Percentiles rank a stretch among this genome's conserved stretches.
These are phyloP conservation scores for Hydraecia micacea DNA, from an alignment of 2,888 invertebrate species.

Conservation along the genomic window DNA sequence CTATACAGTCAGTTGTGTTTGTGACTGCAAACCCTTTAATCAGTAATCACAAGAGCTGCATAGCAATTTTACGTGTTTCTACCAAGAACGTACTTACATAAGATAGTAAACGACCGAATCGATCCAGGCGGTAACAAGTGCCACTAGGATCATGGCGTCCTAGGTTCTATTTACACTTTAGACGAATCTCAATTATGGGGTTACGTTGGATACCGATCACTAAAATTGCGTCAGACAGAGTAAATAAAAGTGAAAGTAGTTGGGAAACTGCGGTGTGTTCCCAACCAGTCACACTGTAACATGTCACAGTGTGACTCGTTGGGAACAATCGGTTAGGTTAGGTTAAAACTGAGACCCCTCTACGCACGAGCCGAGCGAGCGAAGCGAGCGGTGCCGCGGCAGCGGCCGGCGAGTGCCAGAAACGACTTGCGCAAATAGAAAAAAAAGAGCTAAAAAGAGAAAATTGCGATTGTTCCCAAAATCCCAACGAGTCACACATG, in stretches of 20 bases:
- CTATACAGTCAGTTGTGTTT: not conserved
- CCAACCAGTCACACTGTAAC: no score
- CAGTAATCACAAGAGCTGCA: not conserved
- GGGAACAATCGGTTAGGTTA: no score
- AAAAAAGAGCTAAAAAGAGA: no score
- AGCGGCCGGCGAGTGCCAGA: no score
- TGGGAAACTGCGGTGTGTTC: not conserved
- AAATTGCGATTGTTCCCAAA: no score
- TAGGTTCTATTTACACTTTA: not conserved
- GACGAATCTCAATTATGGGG: not conserved
- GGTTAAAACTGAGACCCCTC: no score
- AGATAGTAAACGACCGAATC: slow-evolving; percentile 13
- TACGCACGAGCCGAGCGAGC: no score
- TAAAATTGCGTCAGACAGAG: not conserved
- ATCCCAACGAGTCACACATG: no score
- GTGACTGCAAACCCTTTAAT: not conserved
- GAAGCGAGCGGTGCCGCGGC: no score
- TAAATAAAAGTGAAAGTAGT: not conserved
- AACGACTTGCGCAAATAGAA: no score
- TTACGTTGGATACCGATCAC: not conserved
- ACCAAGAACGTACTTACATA: slow-evolving; percentile 23
- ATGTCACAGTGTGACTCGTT: no score
- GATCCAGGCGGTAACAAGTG: slow-evolving; percentile 18
- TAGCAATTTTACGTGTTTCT: not conserved
- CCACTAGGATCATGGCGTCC: not conserved